A percentile compares a stretch with the other conserved stretches of the same genome.
Conservation (phyloP, 2,888 invertebrate genomes). For the Hirtodrosophila cameraria region DNA sequence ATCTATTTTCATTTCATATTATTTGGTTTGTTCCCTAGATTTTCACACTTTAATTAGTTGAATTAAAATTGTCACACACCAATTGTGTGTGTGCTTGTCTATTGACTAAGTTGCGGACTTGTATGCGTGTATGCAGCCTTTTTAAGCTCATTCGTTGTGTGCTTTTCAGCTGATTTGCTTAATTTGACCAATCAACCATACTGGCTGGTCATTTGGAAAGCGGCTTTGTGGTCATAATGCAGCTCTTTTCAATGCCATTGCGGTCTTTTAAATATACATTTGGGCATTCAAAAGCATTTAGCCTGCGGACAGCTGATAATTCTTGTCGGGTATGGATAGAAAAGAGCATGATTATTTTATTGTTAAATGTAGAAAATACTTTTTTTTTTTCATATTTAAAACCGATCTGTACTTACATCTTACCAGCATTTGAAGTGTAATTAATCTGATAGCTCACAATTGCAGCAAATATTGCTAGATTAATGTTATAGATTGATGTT, state of each 20-base stretch:
- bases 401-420: no score
- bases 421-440: no score
- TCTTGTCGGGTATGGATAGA: no score
- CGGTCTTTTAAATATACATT: slow-evolving; percentile 11
- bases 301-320: no score
- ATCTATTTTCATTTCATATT: slow-evolving; percentile 17
- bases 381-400: no score
- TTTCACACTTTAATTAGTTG: slow-evolving; percentile 38
- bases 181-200: slow-evolving; percentile 37
- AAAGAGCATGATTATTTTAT: no score
- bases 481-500: no score
- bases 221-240: slow-evolving; percentile 43
- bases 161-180: slow-evolving; percentile 57
- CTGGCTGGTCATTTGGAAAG: slow-evolving; percentile 32
- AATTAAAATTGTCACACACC: slow-evolving; percentile 38
- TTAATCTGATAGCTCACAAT: no score
- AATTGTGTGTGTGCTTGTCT: slow-evolving; percentile 26
- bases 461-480: no score
- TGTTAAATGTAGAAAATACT: no score
- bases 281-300: no score
- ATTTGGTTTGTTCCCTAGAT: not conserved
- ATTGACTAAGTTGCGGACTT: slow-evolving; percentile 33
- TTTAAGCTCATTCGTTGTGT: slow-evolving; percentile 33
- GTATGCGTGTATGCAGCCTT: not conserved
- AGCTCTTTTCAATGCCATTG: slow-evolving; percentile 3